phyloP scores from a whole-genome alignment of 2,888 invertebrate genomes.

The Drosophila limbata region DNA sequence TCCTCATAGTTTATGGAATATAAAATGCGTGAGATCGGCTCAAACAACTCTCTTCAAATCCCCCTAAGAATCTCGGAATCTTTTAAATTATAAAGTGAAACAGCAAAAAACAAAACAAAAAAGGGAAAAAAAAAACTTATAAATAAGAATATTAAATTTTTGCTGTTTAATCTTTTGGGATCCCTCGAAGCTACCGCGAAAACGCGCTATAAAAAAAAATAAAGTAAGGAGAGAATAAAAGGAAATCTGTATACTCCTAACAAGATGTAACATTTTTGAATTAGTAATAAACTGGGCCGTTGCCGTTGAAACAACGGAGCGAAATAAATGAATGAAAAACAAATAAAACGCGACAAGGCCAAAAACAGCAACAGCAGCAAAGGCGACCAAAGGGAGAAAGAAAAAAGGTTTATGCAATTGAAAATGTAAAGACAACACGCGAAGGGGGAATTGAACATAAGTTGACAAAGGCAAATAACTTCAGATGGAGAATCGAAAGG shows the following conservation, averaged over 20 bases:
- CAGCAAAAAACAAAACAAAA: constrained; percentile 35
- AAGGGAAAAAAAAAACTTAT: constrained; percentile 32
- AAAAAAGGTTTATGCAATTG: constrained; percentile 48
- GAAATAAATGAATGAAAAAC: constrained; percentile 75
- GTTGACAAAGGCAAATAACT: constrained; percentile 46
- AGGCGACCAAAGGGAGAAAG: constrained; percentile 14
- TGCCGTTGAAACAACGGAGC: constrained; percentile 42
- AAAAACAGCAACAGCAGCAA: constrained; percentile 4
- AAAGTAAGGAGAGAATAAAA: background rate
- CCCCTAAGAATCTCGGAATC: constrained; percentile 62
- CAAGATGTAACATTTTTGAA: constrained; percentile 75
- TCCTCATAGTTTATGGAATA: constrained; percentile 27
- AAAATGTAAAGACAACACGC: constrained; percentile 43
- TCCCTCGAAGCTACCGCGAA: constrained; percentile 20
- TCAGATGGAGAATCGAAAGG: background rate
- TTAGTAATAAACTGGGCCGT: constrained; percentile 77
- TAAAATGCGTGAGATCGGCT: constrained; percentile 51
- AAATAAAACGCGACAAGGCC: constrained; percentile 55
- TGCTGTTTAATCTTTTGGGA: constrained; percentile 63
- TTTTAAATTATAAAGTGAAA: constrained; percentile 66
- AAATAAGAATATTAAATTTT: constrained; percentile 51
- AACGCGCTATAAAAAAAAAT: constrained; percentile 4
- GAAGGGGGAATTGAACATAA: constrained; percentile 34
- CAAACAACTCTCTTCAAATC: constrained; percentile 25
- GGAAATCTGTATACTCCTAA: constrained; percentile 49